These are phyloP conservation scores for Habrosyne pyritoides DNA, from an alignment of 2,888 invertebrate species.

Conservation along the genomic window DNA sequence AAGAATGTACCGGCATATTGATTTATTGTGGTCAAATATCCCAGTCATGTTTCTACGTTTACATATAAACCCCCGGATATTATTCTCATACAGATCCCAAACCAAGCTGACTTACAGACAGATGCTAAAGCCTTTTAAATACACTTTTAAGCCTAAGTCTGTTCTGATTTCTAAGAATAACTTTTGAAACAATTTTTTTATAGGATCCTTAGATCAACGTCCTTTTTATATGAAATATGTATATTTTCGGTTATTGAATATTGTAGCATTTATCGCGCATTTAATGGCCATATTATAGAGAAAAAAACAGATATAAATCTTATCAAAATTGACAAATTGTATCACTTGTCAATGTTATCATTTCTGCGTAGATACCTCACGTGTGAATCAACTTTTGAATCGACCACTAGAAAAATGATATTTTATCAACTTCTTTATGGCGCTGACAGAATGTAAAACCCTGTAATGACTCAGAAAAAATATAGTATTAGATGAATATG, in stretches of 20 bases:
- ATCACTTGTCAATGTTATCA: constrained; percentile 24
- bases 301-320: constrained; percentile 18
- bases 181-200: no score
- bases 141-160: no score
- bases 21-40: no score
- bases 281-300: constrained; percentile 17
- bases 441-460: not conserved
- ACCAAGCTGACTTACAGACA: no score
- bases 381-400: constrained; percentile 33
- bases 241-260: not conserved
- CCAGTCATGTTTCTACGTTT: no score
- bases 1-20: no score
- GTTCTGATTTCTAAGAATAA: no score
- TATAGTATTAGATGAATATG: not conserved
- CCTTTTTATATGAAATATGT: no score
- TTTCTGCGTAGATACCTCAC: constrained; percentile 14
- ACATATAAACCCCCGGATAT: no score
- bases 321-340: constrained; percentile 33
- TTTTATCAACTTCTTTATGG: not conserved
- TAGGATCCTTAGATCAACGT: no score
- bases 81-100: no score
- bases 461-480: not conserved
- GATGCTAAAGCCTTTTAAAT: no score
- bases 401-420: not conserved
- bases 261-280: not conserved